phyloP scores from a whole-genome alignment of 2,888 invertebrate genomes.

The Calliphora vomitoria region DNA sequence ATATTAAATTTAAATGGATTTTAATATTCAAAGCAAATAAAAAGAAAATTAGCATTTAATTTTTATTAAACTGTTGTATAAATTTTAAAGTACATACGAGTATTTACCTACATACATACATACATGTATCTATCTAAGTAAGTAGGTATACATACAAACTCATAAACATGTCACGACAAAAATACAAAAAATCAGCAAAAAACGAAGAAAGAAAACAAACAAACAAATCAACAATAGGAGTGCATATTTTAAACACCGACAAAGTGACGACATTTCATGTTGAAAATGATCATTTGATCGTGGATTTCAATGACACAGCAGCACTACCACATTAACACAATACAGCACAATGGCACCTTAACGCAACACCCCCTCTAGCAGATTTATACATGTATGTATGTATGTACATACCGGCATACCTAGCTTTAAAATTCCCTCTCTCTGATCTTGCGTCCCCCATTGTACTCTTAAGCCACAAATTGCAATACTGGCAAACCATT shows the following conservation, averaged over 20 bases:
- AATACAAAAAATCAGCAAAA: constrained; percentile 23
- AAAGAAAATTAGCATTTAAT: constrained; percentile 20
- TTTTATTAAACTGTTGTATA: constrained; percentile 7
- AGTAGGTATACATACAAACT: neutral
- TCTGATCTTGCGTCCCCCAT: neutral
- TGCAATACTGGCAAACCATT: constrained; percentile 62
- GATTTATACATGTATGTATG: neutral
- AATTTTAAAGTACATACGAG: neutral
- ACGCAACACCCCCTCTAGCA: constrained; percentile 49
- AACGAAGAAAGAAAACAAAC: constrained; percentile 21
- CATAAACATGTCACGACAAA: constrained; percentile 42
- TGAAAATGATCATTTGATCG: constrained; percentile 61
- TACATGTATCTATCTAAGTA: neutral
- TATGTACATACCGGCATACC: too few relatives aligned
- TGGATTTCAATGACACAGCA: constrained; percentile 69
- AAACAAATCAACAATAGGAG: constrained; percentile 44
- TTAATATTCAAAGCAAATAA: constrained; percentile 20
- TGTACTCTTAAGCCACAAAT: neutral
- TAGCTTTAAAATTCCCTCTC: neutral
- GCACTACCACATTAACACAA: constrained; percentile 28
- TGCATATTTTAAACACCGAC: constrained; percentile 67
- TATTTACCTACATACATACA: neutral
- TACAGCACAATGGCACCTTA: constrained; percentile 19
- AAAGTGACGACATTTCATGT: constrained; percentile 73
- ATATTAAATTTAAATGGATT: neutral